Conservation (phyloP, 2,797 vertebrate species). For the Amblyraja radiata region DNA sequence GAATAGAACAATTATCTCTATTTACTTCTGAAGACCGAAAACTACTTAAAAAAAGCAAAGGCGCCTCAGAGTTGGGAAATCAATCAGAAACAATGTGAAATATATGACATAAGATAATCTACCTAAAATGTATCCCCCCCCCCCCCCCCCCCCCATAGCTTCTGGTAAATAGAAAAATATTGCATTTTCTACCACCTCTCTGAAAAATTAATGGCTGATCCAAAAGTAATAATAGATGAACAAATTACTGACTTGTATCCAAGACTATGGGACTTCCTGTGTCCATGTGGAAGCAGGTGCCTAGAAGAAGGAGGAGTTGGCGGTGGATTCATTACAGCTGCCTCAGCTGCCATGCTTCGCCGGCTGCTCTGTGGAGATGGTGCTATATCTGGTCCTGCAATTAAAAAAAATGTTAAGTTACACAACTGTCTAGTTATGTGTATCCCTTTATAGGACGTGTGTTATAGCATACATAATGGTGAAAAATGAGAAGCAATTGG, state of each 20-base stretch:
- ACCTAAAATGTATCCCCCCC: not conserved
- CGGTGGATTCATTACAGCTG: constrained; percentile 63
- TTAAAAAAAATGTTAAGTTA: constrained; percentile 1
- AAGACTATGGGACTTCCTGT: constrained; percentile 94
- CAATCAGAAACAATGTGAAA: not conserved
- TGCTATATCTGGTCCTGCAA: constrained; percentile 75
- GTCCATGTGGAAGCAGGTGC: constrained; percentile 84
- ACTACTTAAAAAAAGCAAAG: not conserved
- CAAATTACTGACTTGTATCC: constrained; percentile 84
- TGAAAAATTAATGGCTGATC: not conserved
- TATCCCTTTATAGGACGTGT: not conserved
- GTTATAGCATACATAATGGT: not conserved
- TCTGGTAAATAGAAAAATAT: not conserved
- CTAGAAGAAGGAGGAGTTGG: constrained; percentile 86
- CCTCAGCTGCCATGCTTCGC: constrained; percentile 64
- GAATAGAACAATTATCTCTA: not conserved
- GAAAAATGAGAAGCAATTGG: not conserved
- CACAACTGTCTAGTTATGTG: not conserved
- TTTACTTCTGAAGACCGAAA: not conserved
- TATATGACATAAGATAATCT: not conserved
- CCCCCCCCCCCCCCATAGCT: not conserved
- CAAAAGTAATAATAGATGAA: not conserved
- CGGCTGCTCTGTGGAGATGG: constrained; percentile 81
- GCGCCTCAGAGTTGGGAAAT: not conserved
- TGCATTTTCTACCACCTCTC: not conserved